phyloP scores from a whole-genome alignment of 1,140 invertebrate genomes.

The Orchesella cincta region DNA sequence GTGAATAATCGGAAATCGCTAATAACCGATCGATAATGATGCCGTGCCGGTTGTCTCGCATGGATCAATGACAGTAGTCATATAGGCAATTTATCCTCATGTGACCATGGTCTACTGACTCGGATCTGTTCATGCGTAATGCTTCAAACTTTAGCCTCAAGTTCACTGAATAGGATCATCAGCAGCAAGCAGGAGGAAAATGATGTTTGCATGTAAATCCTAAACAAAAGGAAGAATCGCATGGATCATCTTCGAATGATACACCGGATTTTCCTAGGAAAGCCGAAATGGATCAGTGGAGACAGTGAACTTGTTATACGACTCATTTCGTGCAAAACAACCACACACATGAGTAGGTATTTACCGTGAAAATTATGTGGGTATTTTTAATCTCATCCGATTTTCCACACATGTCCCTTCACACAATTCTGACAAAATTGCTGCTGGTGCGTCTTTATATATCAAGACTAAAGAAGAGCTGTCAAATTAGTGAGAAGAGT shows the following conservation, averaged over 20 bases:
- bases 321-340: too few relatives aligned
- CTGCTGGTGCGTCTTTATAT: too few relatives aligned
- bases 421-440: too few relatives aligned
- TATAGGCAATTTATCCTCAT: too few relatives aligned
- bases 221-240: too few relatives aligned
- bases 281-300: not conserved
- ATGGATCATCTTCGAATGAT: constrained; percentile 1
- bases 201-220: not conserved
- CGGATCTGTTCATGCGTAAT: not conserved
- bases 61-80: too few relatives aligned
- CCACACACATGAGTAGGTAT: not conserved
- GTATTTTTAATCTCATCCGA: constrained; percentile 10
- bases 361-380: constrained; percentile 13
- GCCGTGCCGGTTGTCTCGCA: too few relatives aligned
- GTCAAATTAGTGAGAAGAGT: too few relatives aligned
- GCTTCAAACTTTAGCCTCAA: not conserved
- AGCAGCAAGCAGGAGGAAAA: not conserved
- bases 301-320: not conserved
- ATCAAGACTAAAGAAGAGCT: too few relatives aligned
- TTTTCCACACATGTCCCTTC: constrained; percentile 17
- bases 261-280: not conserved
- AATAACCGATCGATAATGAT: too few relatives aligned
- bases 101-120: constrained; percentile 2
- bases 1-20: too few relatives aligned
- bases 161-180: not conserved